Percentiles rank a stretch among this genome's conserved stretches.
Conservation (phyloP, 2,888 invertebrate species). For the Aphidius colemani region DNA sequence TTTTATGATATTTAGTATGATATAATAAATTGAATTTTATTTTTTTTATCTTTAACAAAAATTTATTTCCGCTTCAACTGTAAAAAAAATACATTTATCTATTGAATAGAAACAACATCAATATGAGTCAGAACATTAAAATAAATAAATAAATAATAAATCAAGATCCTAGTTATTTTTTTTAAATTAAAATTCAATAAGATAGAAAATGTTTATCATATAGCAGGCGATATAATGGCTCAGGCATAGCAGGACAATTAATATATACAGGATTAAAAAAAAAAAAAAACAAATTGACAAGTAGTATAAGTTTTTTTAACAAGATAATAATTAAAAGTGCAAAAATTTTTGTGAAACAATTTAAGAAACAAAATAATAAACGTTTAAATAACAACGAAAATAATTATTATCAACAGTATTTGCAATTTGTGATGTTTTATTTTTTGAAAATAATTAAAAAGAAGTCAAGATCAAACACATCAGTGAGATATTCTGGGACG, state of each 20-base stretch:
- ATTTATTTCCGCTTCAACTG: background rate
- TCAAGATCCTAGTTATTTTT: too few species aligned
- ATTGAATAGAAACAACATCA: slow-evolving; percentile 7
- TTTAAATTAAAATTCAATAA: too few species aligned
- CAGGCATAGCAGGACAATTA: slow-evolving; percentile 40
- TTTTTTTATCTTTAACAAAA: too few species aligned
- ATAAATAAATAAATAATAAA: background rate
- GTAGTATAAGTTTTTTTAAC: background rate
- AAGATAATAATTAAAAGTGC: background rate
- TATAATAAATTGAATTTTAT: too few species aligned
- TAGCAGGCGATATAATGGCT: slow-evolving; percentile 45
- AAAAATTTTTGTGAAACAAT: background rate
- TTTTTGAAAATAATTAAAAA: slow-evolving; percentile 11
- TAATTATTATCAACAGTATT: background rate
- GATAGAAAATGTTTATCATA: too few species aligned
- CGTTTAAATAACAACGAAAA: background rate
- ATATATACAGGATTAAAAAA: background rate
- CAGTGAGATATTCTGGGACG: slow-evolving; percentile 48
- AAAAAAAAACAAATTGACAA: background rate
- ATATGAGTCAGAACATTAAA: background rate
- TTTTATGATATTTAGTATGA: too few species aligned
- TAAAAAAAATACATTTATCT: background rate
- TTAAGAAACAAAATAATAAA: background rate
- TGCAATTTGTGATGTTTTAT: background rate
- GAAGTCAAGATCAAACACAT: slow-evolving; percentile 55